These are phyloP conservation scores for Ellobius talpinus DNA, from an alignment of 2,113 vertebrate genomes.

Conservation along the genomic window DNA sequence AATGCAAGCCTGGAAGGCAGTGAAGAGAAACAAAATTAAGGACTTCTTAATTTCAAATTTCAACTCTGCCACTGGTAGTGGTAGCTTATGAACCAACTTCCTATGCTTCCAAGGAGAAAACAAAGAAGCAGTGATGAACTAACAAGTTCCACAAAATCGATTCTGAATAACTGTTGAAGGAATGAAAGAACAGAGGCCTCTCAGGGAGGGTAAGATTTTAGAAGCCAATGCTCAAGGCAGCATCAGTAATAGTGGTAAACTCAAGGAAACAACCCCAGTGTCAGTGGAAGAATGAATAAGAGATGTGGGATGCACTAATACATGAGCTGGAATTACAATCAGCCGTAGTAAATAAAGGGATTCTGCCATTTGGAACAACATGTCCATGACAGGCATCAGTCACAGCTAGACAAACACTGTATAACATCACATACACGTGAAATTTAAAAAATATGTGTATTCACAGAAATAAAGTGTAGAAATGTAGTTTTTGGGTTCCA, in stretches of 20 bases:
- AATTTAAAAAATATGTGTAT: neutral
- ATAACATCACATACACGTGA: neutral
- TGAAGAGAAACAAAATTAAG: neutral
- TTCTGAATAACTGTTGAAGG: neutral
- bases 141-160: neutral
- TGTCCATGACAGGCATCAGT: neutral
- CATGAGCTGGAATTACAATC: neutral
- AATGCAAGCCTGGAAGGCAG: neutral
- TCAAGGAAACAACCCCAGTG: neutral
- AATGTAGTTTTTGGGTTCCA: neutral
- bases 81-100: neutral
- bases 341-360: neutral
- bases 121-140: neutral
- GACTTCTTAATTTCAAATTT: neutral
- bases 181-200: neutral
- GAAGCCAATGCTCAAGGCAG: neutral
- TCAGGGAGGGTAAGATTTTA: neutral
- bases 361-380: neutral
- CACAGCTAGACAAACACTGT: neutral
- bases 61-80: neutral
- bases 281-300: neutral
- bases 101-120: neutral
- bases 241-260: neutral
- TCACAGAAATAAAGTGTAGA: neutral
- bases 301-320: no score